phyloP scores from a whole-genome alignment of 2,888 invertebrate species.

The Luperina testacea region DNA sequence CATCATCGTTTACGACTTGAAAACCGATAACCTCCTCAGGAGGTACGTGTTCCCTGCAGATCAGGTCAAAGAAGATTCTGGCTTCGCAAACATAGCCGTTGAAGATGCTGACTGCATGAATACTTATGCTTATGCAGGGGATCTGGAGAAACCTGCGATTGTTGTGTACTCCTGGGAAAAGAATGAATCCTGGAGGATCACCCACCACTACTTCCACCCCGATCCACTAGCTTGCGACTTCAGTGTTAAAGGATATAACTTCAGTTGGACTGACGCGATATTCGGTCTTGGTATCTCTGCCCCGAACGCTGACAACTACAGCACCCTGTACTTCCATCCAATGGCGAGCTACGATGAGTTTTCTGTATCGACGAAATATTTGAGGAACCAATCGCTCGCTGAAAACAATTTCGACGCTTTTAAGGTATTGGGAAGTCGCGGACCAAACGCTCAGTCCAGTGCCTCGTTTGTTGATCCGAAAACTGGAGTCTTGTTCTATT shows the following conservation, averaged over 20 bases:
- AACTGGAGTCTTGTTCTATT: constrained; percentile 93
- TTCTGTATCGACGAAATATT: constrained; percentile 92
- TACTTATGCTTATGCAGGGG: constrained; percentile 93
- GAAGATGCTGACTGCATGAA: constrained; percentile 94
- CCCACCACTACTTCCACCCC: constrained; percentile 92
- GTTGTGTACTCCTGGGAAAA: constrained; percentile 94
- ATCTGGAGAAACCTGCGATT: constrained; percentile 92
- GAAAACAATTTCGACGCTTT: constrained; percentile 91
- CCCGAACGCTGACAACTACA: constrained; percentile 91
- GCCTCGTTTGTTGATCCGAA: constrained; percentile 93
- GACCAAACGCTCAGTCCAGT: constrained; percentile 93
- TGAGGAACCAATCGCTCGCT: constrained; percentile 91
- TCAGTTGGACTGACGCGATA: constrained; percentile 94
- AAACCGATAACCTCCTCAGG: constrained; percentile 92
- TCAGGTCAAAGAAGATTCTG: constrained; percentile 92
- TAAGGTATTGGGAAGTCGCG: constrained; percentile 92
- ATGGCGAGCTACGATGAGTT: constrained; percentile 94
- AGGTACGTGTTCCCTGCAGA: constrained; percentile 91
- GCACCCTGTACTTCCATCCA: constrained; percentile 95
- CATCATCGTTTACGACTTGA: constrained; percentile 93
- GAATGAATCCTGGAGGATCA: constrained; percentile 93
- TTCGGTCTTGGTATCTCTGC: constrained; percentile 93
- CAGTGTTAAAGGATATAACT: constrained; percentile 92
- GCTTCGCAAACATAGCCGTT: constrained; percentile 94
- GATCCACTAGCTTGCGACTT: constrained; percentile 94